phyloP scores from a whole-genome alignment of 2,113 vertebrate genomes.

The Hippocampus abdominalis region DNA sequence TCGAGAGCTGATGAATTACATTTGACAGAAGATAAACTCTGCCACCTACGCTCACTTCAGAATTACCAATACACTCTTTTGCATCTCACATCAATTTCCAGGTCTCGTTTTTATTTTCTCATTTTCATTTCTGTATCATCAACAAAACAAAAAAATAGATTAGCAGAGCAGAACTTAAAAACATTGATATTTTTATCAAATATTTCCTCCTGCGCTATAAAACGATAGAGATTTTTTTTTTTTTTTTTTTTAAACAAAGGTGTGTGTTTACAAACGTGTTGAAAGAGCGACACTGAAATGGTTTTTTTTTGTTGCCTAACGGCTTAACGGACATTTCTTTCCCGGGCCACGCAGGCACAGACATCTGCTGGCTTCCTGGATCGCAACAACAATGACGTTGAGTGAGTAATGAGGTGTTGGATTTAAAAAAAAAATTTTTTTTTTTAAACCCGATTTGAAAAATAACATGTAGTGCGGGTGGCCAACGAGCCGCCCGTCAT shows the following conservation, averaged over 20 bases:
- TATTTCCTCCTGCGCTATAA: not conserved
- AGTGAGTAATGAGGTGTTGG: slow-evolving; percentile 54
- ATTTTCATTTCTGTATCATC: not conserved
- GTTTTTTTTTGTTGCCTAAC: not conserved
- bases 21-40: not conserved
- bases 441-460: slow-evolving; percentile 48
- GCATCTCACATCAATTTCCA: not conserved
- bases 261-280: not conserved
- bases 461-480: slow-evolving; percentile 55
- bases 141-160: not conserved
- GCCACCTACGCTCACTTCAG: not conserved
- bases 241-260: not conserved
- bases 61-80: not conserved
- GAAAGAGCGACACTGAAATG: not conserved
- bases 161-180: too few relatives aligned
- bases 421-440: too few relatives aligned
- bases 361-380: slow-evolving; percentile 26
- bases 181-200: too few relatives aligned
- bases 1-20: not conserved
- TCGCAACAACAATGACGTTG: slow-evolving; percentile 8
- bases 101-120: not conserved
- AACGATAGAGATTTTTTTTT: not conserved
- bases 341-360: not conserved
- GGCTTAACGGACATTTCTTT: slow-evolving; percentile 35
- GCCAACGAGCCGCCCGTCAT: slow-evolving; percentile 63